Evolutionary conservation across 2,113 vertebrate species (phyloP).

Genomic region (Diglossa brunneiventris): DNA sequence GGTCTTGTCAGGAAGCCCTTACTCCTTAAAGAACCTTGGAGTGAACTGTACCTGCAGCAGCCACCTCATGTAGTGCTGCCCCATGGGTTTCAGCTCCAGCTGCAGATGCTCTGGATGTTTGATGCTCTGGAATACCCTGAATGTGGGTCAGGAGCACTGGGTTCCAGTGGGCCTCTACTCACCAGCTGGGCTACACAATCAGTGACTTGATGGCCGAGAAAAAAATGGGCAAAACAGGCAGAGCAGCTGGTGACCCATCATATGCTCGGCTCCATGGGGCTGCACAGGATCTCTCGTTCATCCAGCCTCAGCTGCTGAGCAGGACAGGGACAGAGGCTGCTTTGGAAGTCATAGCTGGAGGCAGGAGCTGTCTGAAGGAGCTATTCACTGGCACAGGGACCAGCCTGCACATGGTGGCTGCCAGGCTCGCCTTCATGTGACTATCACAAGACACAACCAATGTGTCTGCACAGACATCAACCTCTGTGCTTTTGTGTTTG

Average conservation of each 20-base stretch:
- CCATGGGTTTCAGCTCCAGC: background rate
- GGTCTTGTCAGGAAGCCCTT: background rate
- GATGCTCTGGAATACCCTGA: background rate
- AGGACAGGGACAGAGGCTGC: background rate
- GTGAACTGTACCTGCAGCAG: background rate
- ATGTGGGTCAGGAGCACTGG: accelerated
- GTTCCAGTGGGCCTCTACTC: background rate
- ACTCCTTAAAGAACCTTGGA: background rate
- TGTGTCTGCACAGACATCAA: background rate
- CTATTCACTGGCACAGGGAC: background rate
- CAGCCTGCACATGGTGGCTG: accelerated
- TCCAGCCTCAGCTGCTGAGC: background rate
- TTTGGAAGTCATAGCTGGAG: background rate
- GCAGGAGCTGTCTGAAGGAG: background rate
- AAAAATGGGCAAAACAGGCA: background rate
- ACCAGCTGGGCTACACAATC: background rate
- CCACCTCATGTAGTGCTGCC: background rate
- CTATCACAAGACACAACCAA: background rate
- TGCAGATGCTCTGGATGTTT: background rate
- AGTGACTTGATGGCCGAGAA: background rate
- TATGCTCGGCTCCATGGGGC: background rate
- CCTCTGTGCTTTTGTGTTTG: background rate
- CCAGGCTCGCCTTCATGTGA: background rate
- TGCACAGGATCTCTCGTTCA: accelerated
- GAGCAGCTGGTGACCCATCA: background rate